A percentile compares a stretch with the other conserved stretches of the same genome.
Conservation (phyloP, 2,113 vertebrate species). For the Elanus axillaris region DNA sequence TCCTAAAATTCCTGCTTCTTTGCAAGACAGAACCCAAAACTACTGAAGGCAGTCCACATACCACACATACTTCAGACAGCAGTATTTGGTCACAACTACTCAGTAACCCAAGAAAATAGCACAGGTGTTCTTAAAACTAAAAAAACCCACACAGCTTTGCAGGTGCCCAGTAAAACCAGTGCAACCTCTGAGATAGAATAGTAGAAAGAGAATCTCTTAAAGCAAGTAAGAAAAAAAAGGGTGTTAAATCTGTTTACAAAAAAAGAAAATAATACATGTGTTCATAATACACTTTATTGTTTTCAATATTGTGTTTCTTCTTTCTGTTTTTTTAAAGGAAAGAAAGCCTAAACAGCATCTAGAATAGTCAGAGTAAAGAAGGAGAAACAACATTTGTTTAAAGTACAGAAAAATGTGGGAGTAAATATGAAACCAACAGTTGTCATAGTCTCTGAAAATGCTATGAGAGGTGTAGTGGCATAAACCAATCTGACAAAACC, state of each 20-base stretch:
- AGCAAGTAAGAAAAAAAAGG: not conserved
- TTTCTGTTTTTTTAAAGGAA: not conserved
- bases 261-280: not conserved
- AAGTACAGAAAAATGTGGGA: constrained; percentile 21
- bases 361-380: not conserved
- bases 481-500: constrained; percentile 8
- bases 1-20: not conserved
- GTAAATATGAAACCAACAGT: constrained; percentile 6
- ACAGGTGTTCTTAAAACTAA: not conserved
- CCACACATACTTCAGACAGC: not conserved
- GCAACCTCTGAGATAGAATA: not conserved
- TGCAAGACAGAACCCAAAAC: not conserved
- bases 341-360: not conserved
- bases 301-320: not conserved
- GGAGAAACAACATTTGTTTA: constrained; percentile 18
- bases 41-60: not conserved
- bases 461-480: not conserved
- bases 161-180: not conserved
- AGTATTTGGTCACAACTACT: not conserved
- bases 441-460: constrained; percentile 26
- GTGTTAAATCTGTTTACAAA: not conserved
- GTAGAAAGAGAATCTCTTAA: not conserved
- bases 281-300: not conserved
- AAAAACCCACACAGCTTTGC: not conserved
- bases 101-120: not conserved